Percentiles rank a stretch among this genome's conserved stretches.
These are phyloP conservation scores for Eumerus sabulonum DNA, from an alignment of 2,888 invertebrate genomes.

Conservation along the genomic window DNA sequence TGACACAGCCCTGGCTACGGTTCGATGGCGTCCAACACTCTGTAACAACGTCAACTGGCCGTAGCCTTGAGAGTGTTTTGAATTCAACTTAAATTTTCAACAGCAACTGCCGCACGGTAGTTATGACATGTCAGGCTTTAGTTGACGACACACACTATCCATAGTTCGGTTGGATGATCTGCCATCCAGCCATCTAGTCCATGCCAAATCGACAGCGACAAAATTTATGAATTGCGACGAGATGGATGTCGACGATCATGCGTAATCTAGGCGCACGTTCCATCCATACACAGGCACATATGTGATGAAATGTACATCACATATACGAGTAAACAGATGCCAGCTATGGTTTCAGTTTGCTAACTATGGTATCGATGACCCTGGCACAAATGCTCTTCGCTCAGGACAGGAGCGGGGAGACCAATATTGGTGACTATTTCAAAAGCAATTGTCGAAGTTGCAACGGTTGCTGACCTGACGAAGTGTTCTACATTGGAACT, in stretches of 20 bases:
- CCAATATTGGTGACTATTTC: slow-evolving; percentile 5
- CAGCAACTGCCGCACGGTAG: background rate
- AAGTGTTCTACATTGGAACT: slow-evolving; percentile 32
- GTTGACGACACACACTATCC: slow-evolving; percentile 21
- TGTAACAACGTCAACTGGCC: slow-evolving; percentile 56
- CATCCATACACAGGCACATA: slow-evolving; percentile 11
- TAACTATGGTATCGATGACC: slow-evolving; percentile 54
- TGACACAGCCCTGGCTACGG: slow-evolving; percentile 51
- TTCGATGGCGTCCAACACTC: slow-evolving; percentile 44
- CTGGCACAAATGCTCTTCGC: slow-evolving; percentile 61
- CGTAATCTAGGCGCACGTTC: slow-evolving; percentile 53
- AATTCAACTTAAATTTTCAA: slow-evolving; percentile 20
- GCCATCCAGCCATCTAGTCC: slow-evolving; percentile 8
- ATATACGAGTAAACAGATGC: slow-evolving; percentile 60
- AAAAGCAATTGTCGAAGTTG: slow-evolving; percentile 32
- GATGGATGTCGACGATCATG: slow-evolving; percentile 48
- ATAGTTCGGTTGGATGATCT: slow-evolving; percentile 41
- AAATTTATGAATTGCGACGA: slow-evolving; percentile 65
- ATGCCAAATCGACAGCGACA: slow-evolving; percentile 62
- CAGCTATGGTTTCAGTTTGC: slow-evolving; percentile 24
- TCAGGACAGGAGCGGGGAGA: background rate
- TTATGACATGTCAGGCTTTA: slow-evolving; percentile 46
- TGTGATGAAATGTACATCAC: slow-evolving; percentile 54
- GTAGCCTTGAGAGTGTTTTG: slow-evolving; percentile 49
- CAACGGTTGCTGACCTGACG: slow-evolving; percentile 30